Evolutionary conservation across 2,888 invertebrate genomes (phyloP), one percentile per base, ranked within the genome.

Genomic region (Drosophila peninsularis): DNA sequence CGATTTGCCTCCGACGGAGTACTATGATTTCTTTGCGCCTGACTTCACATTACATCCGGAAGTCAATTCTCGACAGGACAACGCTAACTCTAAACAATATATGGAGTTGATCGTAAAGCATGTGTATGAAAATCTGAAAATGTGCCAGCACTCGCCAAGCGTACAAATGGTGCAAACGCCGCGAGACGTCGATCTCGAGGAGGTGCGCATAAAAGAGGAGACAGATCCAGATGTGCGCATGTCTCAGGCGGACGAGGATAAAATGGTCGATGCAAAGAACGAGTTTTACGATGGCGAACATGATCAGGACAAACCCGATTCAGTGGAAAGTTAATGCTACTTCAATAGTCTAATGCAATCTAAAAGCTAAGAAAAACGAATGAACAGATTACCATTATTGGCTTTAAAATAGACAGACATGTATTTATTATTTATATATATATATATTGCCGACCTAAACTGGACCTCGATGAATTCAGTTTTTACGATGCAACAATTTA

Each of bases 121-220:
- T 89, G 97, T 97, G 0, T 96, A 96, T 85, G 99, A 99, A 90
- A 99, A 98, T 92, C 93, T 99, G 39, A 97, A 97, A 93, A 96
- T 97, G 96, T 95, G 97, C 79, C 96, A 97, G 85, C 96, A 97
- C 90, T 97, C 99, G 0, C 98, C 98, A 0, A 98, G 97, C 77
- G 99, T 99, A 0, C 99, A 99, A 93, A 98, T 99, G 98, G 97
- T 98, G 54, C 97, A 98, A 90, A 96, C 98, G 3, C 98, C 98
- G 14, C 94, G 95, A 7, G 98, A 98, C 89, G 95, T 97, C 56
- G 95, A 95, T 2, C 95, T 95, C 64, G 94, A 96, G 71, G 94
- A 94, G 63, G 45, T 89, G 13, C 94, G 95, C 44, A 92, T 94
- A 56, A 95, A 95, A 72, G 96, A 97, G 7, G 97, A 97, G 68